Evolutionary conservation across 1,140 invertebrate species (phyloP).

Genomic region (Acromyrmex echinatior): DNA sequence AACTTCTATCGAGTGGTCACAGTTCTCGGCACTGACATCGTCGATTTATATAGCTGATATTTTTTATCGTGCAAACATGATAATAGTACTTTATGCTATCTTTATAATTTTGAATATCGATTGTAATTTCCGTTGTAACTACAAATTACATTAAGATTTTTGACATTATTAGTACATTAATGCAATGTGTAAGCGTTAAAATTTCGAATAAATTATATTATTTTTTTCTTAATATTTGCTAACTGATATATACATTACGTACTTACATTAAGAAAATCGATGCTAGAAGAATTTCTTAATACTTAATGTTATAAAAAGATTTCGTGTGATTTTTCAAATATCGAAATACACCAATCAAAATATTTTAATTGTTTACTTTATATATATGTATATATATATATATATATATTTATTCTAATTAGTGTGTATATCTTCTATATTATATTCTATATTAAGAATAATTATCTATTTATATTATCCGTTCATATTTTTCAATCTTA

Average conservation of each 20-base stretch:
- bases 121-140: background rate
- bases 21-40: background rate
- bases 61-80: background rate
- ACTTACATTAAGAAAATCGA: background rate
- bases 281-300: background rate
- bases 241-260: background rate
- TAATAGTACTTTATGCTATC: background rate
- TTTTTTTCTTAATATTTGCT: background rate
- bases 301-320: too few relatives aligned
- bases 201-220: background rate
- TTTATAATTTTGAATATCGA: constrained; percentile 15
- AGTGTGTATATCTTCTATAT: background rate
- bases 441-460: background rate
- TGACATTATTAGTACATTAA: background rate
- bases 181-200: background rate
- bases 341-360: background rate
- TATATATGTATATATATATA: too few relatives aligned
- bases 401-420: constrained; percentile 6
- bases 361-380: background rate
- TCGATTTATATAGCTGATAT: constrained; percentile 11
- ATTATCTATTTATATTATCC: background rate
- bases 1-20: background rate
- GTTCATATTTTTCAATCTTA: background rate
- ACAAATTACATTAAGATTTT: background rate
- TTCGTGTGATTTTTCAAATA: background rate